Base-by-base conservation (phyloP, 2,113 vertebrate species). In the Myrmecophaga tridactyla region DNA sequence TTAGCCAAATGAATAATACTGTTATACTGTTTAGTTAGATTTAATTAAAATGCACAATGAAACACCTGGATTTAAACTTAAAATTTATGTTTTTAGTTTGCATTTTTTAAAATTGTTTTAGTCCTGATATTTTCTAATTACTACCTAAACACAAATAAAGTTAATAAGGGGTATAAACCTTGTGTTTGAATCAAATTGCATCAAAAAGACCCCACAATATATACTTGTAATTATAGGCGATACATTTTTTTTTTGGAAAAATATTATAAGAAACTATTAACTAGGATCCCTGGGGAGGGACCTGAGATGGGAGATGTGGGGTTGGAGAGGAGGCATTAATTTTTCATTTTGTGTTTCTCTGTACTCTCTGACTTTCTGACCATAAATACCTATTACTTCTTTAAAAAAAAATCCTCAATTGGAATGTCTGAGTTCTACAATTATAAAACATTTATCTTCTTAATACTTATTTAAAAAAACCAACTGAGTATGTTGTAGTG, bases 221-320 rank as follows among this genome's bases (percentile, higher is more conserved):
- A 46, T 18, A 70, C 17, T 65, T 92, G 14, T 65, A 93, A 25
- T 62, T 67, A n/a, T 0, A 95, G 62, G 7, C 21, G 6, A 13
- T 88, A 85, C 18, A 62, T 77, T 85, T 93, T 92, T 73, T n/a
- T n/a, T n/a, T n/a, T n/a, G n/a, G 41, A 86, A 70, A 39, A 80
- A 88, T 76, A 43, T 18, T 56, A 27, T 1, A 43, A 78, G 41
- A 85, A 92, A 90, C 18, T 78, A 75, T 41, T 48, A 81, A 70
- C 48, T 43, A 3, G 31, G 41, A n/a, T 93, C 13, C 8, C 75
- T n/a, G 23, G 31, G 53, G 8, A 43, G 29, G 34, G 51, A 83
- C 14, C 14, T 29, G 34, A 27, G 8, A 48, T n/a, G 41, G 86
- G 23, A 69, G 46, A 43, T 58, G 8, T 62, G 27, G 60, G 58